phyloP scores from a whole-genome alignment of 2,113 vertebrate species.

The Semicossyphus pulcher region DNA sequence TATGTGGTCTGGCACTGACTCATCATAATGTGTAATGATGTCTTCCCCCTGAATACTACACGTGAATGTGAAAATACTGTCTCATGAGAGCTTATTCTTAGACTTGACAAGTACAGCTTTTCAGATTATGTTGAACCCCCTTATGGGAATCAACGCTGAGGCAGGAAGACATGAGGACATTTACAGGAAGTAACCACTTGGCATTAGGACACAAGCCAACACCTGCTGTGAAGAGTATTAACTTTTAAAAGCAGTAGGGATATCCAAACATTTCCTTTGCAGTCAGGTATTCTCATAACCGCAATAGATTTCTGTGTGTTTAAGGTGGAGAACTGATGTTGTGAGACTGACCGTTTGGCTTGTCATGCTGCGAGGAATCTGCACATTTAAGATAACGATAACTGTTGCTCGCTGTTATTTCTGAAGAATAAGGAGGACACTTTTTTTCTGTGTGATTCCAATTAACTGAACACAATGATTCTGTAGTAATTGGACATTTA shows the following conservation, averaged over 20 bases:
- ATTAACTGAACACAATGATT: not conserved
- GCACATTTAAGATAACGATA: conserved; percentile 59
- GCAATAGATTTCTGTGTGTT: not conserved
- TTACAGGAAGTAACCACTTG: conserved; percentile 44
- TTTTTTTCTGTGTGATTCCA: not conserved
- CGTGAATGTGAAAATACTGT: not conserved
- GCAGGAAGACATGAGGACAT: conserved; percentile 11
- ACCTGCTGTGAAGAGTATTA: conserved; percentile 20
- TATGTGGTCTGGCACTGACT: not conserved
- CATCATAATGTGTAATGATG: not conserved
- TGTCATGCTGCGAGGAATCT: conserved; percentile 19
- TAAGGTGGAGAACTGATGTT: not conserved
- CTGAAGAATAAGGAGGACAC: conserved; percentile 41
- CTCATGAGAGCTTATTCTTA: conserved; percentile 17
- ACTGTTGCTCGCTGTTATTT: conserved; percentile 32
- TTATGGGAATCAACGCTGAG: conserved; percentile 25
- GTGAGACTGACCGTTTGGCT: conserved; percentile 20
- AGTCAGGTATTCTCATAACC: not conserved
- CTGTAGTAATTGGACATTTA: not conserved
- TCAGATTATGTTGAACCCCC: conserved; percentile 36
- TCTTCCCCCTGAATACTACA: not conserved
- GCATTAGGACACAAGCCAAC: conserved; percentile 22
- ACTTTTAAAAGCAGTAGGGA: not conserved
- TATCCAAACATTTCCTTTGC: not conserved
- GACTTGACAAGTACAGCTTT: conserved; percentile 29